Base-by-base conservation (phyloP, 2,113 vertebrate genomes). In the Charina bottae region DNA sequence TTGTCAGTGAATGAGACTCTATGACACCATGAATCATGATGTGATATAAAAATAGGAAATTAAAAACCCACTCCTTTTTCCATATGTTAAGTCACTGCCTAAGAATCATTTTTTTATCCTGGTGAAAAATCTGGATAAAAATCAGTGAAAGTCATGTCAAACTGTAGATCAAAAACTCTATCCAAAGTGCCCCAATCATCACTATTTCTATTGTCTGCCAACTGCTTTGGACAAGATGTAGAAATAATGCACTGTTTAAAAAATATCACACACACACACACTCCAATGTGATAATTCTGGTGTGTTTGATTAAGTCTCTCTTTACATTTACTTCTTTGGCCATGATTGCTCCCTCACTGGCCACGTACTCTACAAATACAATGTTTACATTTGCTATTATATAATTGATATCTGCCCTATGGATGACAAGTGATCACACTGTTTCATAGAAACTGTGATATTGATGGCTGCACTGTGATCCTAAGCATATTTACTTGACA, bases 11-110 rank as follows among this genome's bases (percentile, higher is more conserved):
- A 49, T 93, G 15, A 64, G 59, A 55, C 55, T 89, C 59, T 21
- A 68, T 68, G 93, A 84, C 0, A 85, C 78, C 46, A 92, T 4
- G n/a, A 8, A 84, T 33, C 7, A 90, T 42, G 90, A 91, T 60
- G 72, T 24, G 89, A 72, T 53, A 23, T 90, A 96, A 95, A 93
- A 92, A 94, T 92, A 93, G 59, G 17, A 87, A 94, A 93, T 94
- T 96, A 93, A 95, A 95, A 92, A 4, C 2, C 90, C 58, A 23
- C 56, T 93, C 72, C 94, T 89, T 93, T 93, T 90, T 84, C 86
- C 83, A 93, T 33, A 56, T 59, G 90, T 92, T 95, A 95, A 92
- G 91, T 92, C 86, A 92, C 24, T 59, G 28, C 83, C 92, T 24
- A 60, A 85, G 59, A 42, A 42, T 78, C 33, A 2, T 78, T 4